Evolutionary conservation across 2,888 invertebrate genomes (phyloP).

Genomic region (Caenorhabditis auriculariae): DNA sequence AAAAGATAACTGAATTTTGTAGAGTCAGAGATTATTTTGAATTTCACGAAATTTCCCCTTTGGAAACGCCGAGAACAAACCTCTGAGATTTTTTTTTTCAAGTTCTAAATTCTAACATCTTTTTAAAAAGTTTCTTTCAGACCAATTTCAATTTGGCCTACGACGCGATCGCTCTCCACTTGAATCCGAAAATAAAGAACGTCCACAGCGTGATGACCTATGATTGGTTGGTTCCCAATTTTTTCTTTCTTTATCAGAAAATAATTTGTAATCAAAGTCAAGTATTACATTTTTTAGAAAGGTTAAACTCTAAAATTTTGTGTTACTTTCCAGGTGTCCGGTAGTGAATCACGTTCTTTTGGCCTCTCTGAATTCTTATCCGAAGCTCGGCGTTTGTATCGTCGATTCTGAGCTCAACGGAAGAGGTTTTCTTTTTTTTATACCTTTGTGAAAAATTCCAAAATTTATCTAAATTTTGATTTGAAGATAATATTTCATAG

Average conservation of each 20-base stretch:
- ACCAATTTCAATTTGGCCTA: conserved; percentile 38
- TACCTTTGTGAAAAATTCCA: too few relatives aligned
- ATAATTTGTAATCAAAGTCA: too few relatives aligned
- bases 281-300: neutral
- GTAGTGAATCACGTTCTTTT: conserved; percentile 38
- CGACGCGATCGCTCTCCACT: conserved; percentile 31
- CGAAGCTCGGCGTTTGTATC: conserved; percentile 15
- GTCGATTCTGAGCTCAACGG: conserved; percentile 37
- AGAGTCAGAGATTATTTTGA: too few relatives aligned
- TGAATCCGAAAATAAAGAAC: conserved; percentile 32
- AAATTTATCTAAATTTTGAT: too few relatives aligned
- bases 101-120: too few relatives aligned
- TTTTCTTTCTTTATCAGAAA: too few relatives aligned
- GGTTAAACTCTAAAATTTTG: neutral
- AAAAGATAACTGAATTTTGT: too few relatives aligned
- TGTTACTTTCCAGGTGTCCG: conserved; percentile 32
- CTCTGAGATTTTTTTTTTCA: too few relatives aligned
- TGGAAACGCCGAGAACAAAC: too few relatives aligned
- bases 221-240: conserved; percentile 35
- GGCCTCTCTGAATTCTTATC: conserved; percentile 6
- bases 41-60: too few relatives aligned
- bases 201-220: conserved; percentile 30
- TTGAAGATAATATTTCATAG: too few relatives aligned
- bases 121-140: conserved; percentile 4
- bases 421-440: conserved; percentile 16